Percentiles rank a stretch among this genome's conserved stretches.
These are phyloP conservation scores for Passer montanus DNA, from an alignment of 2,113 vertebrate species.

Conservation along the genomic window DNA sequence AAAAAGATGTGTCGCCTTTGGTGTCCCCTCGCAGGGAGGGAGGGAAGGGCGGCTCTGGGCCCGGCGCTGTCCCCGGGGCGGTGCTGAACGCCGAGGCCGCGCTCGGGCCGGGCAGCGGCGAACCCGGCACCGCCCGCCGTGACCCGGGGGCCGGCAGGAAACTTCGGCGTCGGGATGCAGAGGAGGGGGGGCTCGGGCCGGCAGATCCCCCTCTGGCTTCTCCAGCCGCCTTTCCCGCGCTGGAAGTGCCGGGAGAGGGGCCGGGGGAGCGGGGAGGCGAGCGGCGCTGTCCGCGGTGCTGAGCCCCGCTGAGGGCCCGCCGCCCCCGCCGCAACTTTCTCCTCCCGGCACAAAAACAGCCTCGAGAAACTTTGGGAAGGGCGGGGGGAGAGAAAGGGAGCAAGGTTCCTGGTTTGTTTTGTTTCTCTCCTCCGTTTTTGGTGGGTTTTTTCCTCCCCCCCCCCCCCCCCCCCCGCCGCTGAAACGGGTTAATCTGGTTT, in stretches of 20 bases:
- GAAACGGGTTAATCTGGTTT: conserved; percentile 28
- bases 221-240: not conserved
- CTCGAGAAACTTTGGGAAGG: conserved; percentile 8
- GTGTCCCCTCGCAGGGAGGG: not conserved
- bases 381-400: not conserved
- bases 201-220: not conserved
- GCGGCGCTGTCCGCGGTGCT: conserved; percentile 86
- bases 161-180: not conserved
- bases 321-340: not conserved
- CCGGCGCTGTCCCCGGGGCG: conserved; percentile 68
- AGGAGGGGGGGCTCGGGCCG: not conserved
- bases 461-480: not conserved
- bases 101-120: too few species aligned
- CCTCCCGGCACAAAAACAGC: not conserved
- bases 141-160: not conserved
- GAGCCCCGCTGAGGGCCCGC: conserved; percentile 57
- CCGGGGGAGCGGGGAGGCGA: not conserved
- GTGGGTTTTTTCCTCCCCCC: not conserved
- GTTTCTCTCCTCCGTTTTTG: not conserved
- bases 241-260: not conserved
- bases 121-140: too few species aligned
- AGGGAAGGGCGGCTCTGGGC: not conserved
- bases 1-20: not conserved
- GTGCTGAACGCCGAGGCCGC: conserved; percentile 72
- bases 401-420: not conserved